Evolutionary conservation across 2,888 invertebrate species (phyloP).

Genomic region (Uropetala carovei): DNA sequence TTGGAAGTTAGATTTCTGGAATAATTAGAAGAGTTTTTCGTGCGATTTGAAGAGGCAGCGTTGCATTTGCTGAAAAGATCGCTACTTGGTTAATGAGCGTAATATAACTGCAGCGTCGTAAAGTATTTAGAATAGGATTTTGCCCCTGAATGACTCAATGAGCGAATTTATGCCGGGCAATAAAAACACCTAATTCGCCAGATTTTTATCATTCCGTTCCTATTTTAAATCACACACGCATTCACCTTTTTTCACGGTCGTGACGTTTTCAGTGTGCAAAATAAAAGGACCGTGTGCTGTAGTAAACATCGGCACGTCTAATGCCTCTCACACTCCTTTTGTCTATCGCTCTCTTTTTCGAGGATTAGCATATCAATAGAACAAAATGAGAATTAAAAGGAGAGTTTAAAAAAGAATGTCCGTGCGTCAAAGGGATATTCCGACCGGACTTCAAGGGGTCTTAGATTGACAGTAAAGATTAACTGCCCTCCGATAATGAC

Average conservation of each 20-base stretch:
- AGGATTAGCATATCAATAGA: constrained; percentile 29
- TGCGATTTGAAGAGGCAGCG: no score
- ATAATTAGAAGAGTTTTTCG: no score
- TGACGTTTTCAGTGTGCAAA: neutral
- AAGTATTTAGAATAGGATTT: no score
- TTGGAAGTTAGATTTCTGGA: no score
- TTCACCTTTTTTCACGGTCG: neutral
- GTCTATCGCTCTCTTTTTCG: neutral
- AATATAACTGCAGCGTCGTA: no score
- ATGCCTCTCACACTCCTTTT: neutral
- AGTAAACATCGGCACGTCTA: constrained; percentile 50
- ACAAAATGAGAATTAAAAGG: neutral
- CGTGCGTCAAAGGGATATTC: constrained; percentile 24
- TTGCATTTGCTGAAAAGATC: no score
- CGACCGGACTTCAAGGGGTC: neutral
- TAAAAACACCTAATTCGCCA: neutral
- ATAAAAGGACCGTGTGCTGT: neutral
- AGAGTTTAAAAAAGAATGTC: neutral
- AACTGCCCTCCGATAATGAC: neutral
- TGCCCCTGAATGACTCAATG: no score
- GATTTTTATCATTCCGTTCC: neutral
- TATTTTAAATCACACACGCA: neutral
- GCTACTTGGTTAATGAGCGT: no score
- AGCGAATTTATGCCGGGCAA: neutral
- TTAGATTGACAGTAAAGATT: constrained; percentile 46